These are phyloP conservation scores for Potorous gilbertii DNA, from an alignment of 2,797 vertebrate species.

Conservation along the genomic window DNA sequence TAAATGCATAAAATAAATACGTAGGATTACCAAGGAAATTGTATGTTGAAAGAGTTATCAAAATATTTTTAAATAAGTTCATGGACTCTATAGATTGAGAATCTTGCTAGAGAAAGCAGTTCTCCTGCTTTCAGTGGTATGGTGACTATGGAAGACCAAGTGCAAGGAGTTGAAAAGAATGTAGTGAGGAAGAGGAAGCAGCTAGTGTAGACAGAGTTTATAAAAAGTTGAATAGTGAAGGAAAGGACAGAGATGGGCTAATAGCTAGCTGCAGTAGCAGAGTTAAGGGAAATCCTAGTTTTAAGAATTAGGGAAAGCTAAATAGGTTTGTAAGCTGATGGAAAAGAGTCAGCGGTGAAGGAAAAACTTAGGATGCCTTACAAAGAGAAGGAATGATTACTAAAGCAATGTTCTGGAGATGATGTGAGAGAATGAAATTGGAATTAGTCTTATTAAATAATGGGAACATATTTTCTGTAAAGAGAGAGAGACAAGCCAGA, in stretches of 20 bases:
- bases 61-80: neutral
- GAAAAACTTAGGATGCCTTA: no score
- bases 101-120: neutral
- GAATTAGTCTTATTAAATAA: no score
- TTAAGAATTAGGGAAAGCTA: neutral
- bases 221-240: neutral
- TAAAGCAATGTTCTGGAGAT: no score
- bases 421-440: no score
- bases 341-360: neutral
- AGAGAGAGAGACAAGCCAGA: neutral
- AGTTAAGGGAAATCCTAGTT: neutral
- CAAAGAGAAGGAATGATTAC: no score
- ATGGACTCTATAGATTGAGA: neutral
- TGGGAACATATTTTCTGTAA: no score
- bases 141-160: neutral
- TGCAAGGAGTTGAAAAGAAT: neutral
- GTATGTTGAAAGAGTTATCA: neutral
- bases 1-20: neutral
- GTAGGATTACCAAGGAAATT: neutral
- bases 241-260: neutral
- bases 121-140: neutral
- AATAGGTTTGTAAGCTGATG: no score
- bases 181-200: neutral
- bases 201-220: neutral
- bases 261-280: neutral